phyloP scores from a whole-genome alignment of 1,140 invertebrate species.

The Sitobion miscanthi region DNA sequence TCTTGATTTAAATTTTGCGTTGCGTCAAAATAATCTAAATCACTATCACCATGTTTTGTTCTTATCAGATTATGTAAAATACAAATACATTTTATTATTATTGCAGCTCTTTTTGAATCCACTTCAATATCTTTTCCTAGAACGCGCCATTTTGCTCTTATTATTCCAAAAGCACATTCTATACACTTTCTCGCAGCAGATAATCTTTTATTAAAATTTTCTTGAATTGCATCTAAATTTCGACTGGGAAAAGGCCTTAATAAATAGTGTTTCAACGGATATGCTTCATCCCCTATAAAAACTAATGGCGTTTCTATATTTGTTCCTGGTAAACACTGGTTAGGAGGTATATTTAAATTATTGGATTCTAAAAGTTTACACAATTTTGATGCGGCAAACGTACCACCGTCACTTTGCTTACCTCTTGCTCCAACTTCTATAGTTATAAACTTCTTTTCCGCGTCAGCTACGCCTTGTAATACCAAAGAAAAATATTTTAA shows the following conservation, averaged over 20 bases:
- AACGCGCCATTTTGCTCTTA: too few species aligned
- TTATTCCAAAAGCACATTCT: neutral
- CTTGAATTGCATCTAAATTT: neutral
- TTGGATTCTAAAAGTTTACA: neutral
- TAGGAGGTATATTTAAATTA: slow-evolving; percentile 15
- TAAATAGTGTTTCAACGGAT: slow-evolving; percentile 1
- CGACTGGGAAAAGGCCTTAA: neutral
- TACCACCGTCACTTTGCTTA: slow-evolving; percentile 57
- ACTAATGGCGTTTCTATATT: neutral
- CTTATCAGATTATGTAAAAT: too few species aligned
- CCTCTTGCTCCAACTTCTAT: slow-evolving; percentile 54
- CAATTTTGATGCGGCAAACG: neutral
- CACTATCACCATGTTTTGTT: too few species aligned
- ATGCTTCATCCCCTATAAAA: slow-evolving; percentile 37
- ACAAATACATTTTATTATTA: too few species aligned
- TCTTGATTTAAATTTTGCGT: too few species aligned
- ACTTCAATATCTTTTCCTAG: too few species aligned
- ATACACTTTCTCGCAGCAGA: neutral
- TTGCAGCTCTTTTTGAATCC: too few species aligned
- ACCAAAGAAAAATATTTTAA: too few species aligned
- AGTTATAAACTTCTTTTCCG: slow-evolving; percentile 48
- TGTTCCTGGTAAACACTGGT: neutral
- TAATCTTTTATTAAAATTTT: slow-evolving; percentile 1
- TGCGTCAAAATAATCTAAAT: too few species aligned
- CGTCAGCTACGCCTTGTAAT: slow-evolving; percentile 15